These are phyloP conservation scores for Slavum lentiscoides DNA, from an alignment of 2,888 invertebrate genomes.

Conservation along the genomic window DNA sequence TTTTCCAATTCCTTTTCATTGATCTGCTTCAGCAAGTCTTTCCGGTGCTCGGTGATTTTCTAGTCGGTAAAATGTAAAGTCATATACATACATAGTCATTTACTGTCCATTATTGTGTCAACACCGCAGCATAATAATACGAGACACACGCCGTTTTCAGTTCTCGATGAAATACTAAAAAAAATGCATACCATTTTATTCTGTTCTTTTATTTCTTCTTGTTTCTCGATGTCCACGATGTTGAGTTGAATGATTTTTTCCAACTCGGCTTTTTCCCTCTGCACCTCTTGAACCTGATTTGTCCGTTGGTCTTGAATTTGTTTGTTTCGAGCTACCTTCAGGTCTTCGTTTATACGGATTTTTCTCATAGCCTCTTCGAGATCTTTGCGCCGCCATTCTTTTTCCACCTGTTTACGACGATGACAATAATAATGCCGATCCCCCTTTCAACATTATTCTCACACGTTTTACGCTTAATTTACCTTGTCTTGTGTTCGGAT, in stretches of 20 bases:
- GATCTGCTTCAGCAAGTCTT: slow-evolving; percentile 68
- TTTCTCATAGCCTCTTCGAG: slow-evolving; percentile 65
- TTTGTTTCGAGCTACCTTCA: slow-evolving; percentile 64
- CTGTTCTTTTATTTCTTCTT: slow-evolving; percentile 7
- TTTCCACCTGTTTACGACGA: slow-evolving; percentile 64
- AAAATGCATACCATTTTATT: not conserved
- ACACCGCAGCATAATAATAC: not conserved
- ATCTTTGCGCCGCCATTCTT: slow-evolving; percentile 71
- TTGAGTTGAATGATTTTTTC: slow-evolving; percentile 57
- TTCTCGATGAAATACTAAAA: not conserved
- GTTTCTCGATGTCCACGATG: slow-evolving; percentile 4
- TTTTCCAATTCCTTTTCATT: slow-evolving; percentile 71
- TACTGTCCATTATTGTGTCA: too few relatives aligned
- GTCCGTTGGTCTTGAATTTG: slow-evolving; percentile 15
- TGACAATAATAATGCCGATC: not conserved
- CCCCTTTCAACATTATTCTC: too few relatives aligned
- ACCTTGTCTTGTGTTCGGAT: slow-evolving; percentile 64
- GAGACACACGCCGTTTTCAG: not conserved
- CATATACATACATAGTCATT: too few relatives aligned
- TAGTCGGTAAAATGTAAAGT: slow-evolving; percentile 46
- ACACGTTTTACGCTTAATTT: slow-evolving; percentile 9
- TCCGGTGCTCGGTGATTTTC: slow-evolving; percentile 62
- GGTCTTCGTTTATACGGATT: slow-evolving; percentile 63
- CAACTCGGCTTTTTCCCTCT: slow-evolving; percentile 63
- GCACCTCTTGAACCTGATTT: slow-evolving; percentile 57